A percentile compares a stretch with the other conserved stretches of the same genome.
Evolutionary conservation across 92 coral and sea anemone species (phyloP).

Genomic region (Porites rus): DNA sequence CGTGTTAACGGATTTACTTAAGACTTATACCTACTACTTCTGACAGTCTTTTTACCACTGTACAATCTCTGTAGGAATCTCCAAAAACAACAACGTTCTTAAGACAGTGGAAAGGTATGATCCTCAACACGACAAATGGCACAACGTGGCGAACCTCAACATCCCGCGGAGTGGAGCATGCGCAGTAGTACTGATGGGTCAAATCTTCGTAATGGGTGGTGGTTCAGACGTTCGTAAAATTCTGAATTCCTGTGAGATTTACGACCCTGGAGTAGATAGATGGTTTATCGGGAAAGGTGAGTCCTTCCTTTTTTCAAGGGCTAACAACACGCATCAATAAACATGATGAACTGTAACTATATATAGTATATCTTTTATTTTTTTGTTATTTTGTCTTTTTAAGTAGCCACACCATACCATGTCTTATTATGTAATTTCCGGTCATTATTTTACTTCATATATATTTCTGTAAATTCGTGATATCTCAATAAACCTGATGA

Average conservation of each 20-base stretch:
- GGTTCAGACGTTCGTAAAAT: constrained; percentile 65
- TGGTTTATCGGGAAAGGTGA: constrained; percentile 86
- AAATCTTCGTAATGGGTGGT: constrained; percentile 91
- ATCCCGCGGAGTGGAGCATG: constrained; percentile 97
- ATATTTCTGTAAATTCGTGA: too few species aligned
- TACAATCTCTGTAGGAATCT: constrained; percentile 53
- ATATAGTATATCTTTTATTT: too few species aligned
- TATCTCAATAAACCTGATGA: too few species aligned
- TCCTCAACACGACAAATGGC: constrained; percentile 81
- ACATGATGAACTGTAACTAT: too few species aligned
- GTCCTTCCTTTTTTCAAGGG: background rate
- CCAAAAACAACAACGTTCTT: constrained; percentile 68
- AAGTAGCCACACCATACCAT: too few species aligned
- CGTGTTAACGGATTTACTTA: too few species aligned
- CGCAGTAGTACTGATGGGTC: constrained; percentile 79
- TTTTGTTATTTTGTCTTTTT: too few species aligned
- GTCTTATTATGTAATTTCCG: too few species aligned
- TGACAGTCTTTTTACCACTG: too few species aligned
- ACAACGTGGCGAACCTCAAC: constrained; percentile 72
- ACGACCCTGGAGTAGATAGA: constrained; percentile 69
- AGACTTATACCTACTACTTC: too few species aligned
- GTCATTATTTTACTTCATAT: too few species aligned
- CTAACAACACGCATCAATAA: too few species aligned
- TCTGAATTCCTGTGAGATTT: constrained; percentile 86
- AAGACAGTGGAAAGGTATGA: constrained; percentile 87